Conservation (phyloP, 1,140 invertebrate genomes). For the Teleogryllus occipitalis region DNA sequence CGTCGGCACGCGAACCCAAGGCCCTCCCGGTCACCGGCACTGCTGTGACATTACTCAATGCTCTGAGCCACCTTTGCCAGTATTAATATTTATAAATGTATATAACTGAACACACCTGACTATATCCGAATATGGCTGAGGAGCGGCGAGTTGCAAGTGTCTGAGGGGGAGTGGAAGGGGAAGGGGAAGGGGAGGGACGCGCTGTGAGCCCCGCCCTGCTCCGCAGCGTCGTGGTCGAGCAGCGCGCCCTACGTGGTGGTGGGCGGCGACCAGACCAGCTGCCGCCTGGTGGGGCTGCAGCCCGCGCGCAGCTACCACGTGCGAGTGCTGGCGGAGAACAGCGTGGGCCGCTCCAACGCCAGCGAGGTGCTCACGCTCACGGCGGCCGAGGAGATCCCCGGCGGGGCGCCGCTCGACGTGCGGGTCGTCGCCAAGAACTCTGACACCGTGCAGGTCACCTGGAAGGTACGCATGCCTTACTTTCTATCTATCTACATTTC, state of each 20-base stretch:
- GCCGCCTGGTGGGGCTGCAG: slow-evolving; percentile 35
- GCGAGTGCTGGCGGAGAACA: slow-evolving; percentile 66
- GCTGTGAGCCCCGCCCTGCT: too few relatives aligned
- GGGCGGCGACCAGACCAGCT: slow-evolving; percentile 32
- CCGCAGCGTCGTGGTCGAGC: background rate
- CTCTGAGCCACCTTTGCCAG: too few relatives aligned
- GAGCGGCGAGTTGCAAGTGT: too few relatives aligned
- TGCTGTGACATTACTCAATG: too few relatives aligned
- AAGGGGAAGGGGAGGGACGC: too few relatives aligned
- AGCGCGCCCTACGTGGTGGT: slow-evolving; percentile 13
- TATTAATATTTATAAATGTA: too few relatives aligned
- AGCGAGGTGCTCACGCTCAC: slow-evolving; percentile 56
- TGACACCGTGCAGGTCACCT: slow-evolving; percentile 64
- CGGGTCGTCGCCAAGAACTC: slow-evolving; percentile 61
- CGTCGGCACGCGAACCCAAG: too few relatives aligned
- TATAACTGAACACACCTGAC: too few relatives aligned
- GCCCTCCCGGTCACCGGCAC: too few relatives aligned
- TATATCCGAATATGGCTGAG: too few relatives aligned
- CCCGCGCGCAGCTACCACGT: slow-evolving; percentile 45
- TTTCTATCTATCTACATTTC: too few relatives aligned
- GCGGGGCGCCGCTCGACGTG: slow-evolving; percentile 62
- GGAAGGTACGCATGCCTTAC: slow-evolving; percentile 43
- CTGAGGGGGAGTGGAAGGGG: too few relatives aligned
- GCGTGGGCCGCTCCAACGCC: slow-evolving; percentile 59
- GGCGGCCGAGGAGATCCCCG: slow-evolving; percentile 69